Evolutionary conservation across 2,113 vertebrate genomes (phyloP).

Genomic region (Baryphthengus martii): DNA sequence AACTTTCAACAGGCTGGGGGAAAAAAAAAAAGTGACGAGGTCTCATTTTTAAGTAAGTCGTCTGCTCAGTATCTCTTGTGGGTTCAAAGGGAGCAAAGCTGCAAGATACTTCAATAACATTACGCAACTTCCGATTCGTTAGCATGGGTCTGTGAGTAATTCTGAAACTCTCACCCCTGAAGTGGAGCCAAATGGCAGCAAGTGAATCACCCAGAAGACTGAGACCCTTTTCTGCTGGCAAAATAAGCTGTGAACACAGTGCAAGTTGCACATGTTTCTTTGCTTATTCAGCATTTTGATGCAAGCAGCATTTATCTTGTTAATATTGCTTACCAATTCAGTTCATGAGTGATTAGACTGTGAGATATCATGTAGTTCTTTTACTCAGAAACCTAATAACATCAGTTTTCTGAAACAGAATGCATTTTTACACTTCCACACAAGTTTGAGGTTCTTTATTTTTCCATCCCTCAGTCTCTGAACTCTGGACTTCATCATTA

Average conservation of each 20-base stretch:
- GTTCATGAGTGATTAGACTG: background rate
- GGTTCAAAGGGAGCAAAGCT: background rate
- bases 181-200: background rate
- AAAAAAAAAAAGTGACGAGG: fast-evolving
- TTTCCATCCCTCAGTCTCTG: background rate
- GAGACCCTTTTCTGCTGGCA: background rate
- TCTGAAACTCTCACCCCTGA: slow-evolving; percentile 1
- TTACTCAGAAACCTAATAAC: background rate
- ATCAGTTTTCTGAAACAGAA: background rate
- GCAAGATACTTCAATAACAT: background rate
- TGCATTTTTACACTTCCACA: background rate
- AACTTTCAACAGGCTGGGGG: background rate
- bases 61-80: background rate
- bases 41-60: background rate
- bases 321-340: background rate
- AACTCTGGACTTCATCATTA: background rate
- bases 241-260: background rate
- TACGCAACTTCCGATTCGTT: background rate
- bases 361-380: background rate
- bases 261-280: background rate
- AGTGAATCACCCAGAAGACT: background rate
- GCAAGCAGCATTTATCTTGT: background rate
- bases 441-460: background rate
- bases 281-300: background rate
- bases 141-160: background rate